A percentile compares a stretch with the other conserved stretches of the same genome.
Evolutionary conservation across 2,113 vertebrate genomes (phyloP).

Genomic region (Chaetura pelagica): DNA sequence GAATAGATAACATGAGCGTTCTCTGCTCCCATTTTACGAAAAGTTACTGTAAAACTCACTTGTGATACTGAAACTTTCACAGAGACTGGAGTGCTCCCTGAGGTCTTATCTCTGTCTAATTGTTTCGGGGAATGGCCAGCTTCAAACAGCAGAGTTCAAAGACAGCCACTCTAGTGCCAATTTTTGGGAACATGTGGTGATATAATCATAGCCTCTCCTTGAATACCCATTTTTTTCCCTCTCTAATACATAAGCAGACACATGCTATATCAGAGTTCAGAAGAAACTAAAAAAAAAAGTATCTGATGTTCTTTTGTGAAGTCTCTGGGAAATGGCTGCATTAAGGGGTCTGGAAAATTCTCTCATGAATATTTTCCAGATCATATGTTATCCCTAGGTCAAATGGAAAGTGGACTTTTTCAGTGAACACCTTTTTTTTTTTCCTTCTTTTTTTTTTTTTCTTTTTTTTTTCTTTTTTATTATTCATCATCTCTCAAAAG

Average conservation of each 20-base stretch:
- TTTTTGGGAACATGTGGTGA: background rate
- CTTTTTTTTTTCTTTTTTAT: background rate
- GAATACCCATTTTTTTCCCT: background rate
- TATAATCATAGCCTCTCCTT: constrained; percentile 8
- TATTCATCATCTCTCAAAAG: background rate
- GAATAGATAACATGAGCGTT: constrained; percentile 4
- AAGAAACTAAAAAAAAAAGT: constrained; percentile 54
- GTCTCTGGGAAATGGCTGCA: background rate
- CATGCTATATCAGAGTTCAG: constrained; percentile 1
- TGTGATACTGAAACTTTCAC: constrained; percentile 17
- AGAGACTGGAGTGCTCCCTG: background rate
- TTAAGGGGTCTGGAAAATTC: background rate
- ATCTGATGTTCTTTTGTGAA: constrained; percentile 13
- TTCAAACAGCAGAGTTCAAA: constrained; percentile 18
- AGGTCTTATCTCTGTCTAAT: background rate
- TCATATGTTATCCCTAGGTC: background rate
- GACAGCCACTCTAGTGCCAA: background rate
- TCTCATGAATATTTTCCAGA: background rate
- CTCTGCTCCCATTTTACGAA: constrained; percentile 10
- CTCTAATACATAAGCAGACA: constrained; percentile 16
- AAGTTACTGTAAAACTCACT: constrained; percentile 20
- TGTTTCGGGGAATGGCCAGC: background rate
- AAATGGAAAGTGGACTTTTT: constrained; percentile 14
- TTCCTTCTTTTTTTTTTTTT: background rate
- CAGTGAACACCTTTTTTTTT: background rate